Base-by-base conservation (phyloP, 2,797 vertebrate species). In the Sebastes matsubarae region DNA sequence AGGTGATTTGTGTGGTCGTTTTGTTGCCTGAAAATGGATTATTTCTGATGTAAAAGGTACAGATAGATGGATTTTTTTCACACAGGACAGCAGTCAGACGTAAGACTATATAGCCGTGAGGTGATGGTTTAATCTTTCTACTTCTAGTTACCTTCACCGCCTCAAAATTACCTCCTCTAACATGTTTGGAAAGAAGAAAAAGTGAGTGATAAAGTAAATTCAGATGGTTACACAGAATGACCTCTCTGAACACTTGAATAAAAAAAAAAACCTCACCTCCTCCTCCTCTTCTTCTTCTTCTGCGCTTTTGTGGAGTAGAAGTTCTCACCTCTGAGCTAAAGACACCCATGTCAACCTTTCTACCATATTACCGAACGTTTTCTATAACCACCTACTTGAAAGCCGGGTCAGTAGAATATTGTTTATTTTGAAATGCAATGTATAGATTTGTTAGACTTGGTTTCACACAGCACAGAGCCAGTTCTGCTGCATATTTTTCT, bases 401-500 rank as follows among this genome's bases (percentile, higher is more conserved):
- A 63, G 72, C 77, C 22, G 18, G 57, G 63, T 85, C 74, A 76
- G 72, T 90, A 74, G 63, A 81, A 75, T 82, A 82, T 73, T 68
- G 66, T 79, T 90, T 80, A 75, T 89, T 86, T 88, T 82, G 9
- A 87, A 87, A 88, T 87, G 82, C 73, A 85, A 85, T 87, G 69
- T 90, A 86, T 87, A 92, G 77, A 87, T 86, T 86, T 91, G 69
- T 76, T 85, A 82, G 78, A 80, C 69, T 85, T 86, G 57, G 74
- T 90, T 85, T 85, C 61, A 81, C 50, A 83, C 72, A 29, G 87
- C 68, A 82, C 61, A 79, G 64, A 82, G 32, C 4, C 38, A 22
- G 66, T 30, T 82, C 58, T 86, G 82, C 54, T 83, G 64, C 68
- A 66, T 92, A 88, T 92, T 89, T 94, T 93, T 91, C 68, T 90